Conservation (phyloP, 2,113 vertebrate species). For the Telmatochromis sp. region DNA sequence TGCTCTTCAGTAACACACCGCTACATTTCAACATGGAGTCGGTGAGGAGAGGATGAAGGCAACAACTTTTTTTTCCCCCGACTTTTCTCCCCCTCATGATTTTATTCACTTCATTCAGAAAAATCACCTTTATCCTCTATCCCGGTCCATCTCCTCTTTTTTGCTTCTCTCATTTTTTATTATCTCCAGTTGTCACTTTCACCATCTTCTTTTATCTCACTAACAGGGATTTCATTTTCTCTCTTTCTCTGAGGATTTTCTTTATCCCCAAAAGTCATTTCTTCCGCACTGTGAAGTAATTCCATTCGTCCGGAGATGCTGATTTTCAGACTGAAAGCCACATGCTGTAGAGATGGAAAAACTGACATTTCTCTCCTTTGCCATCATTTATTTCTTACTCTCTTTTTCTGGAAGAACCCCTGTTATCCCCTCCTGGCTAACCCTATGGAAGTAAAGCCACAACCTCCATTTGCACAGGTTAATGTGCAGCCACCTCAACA, state of each 20-base stretch:
- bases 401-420: constrained; percentile 13
- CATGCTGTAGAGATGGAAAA: not conserved
- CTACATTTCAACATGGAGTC: not conserved
- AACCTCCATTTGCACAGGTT: constrained; percentile 74
- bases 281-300: not conserved
- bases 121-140: constrained; percentile 6
- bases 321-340: not conserved
- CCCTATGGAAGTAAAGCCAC: constrained; percentile 44
- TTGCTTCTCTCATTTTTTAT: constrained; percentile 32
- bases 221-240: constrained; percentile 34
- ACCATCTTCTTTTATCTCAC: constrained; percentile 24
- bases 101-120: constrained; percentile 16
- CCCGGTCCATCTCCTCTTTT: not conserved
- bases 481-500: constrained; percentile 68
- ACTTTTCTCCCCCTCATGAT: not conserved
- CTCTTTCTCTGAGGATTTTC: constrained; percentile 20
- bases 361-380: not conserved
- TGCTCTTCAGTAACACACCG: not conserved
- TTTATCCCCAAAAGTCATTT: constrained; percentile 26
- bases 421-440: constrained; percentile 30
- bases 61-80: not conserved
- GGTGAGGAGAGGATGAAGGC: not conserved
- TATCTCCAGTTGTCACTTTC: constrained; percentile 34
- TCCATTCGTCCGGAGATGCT: not conserved
- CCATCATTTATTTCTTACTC: constrained; percentile 7